phyloP scores from a whole-genome alignment of 1,140 invertebrate genomes.

The Metopolophium dirhodum region DNA sequence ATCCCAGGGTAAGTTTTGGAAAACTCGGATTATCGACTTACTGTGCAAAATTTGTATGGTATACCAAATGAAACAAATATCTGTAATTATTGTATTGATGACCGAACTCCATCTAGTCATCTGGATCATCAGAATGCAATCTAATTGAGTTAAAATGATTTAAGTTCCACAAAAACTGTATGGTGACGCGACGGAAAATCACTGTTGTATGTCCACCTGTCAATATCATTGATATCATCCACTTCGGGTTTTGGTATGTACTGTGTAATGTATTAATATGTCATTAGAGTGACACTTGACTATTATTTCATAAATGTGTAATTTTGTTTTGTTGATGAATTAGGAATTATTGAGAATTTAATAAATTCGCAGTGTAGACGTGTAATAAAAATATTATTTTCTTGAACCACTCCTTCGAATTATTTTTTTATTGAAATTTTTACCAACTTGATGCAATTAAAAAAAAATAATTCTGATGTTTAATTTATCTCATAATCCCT shows the following conservation, averaged over 20 bases:
- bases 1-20: not conserved
- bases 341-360: not conserved
- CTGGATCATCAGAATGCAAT: not conserved
- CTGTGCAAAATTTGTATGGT: not conserved
- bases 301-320: not conserved
- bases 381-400: not conserved
- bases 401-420: not conserved
- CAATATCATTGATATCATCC: not conserved
- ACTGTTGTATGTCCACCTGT: not conserved
- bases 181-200: not conserved
- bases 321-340: not conserved
- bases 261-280: not conserved
- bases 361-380: too few species aligned
- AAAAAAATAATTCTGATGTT: too few species aligned
- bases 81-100: not conserved
- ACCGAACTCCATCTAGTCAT: not conserved
- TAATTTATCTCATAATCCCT: too few species aligned
- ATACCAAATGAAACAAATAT: not conserved
- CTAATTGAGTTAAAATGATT: not conserved
- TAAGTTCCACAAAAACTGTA: not conserved
- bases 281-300: not conserved
- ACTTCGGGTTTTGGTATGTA: not conserved
- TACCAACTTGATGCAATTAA: not conserved
- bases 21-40: too few species aligned
- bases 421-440: not conserved